phyloP scores from a whole-genome alignment of 2,888 invertebrate species.

The Cacoxenus indagator region DNA sequence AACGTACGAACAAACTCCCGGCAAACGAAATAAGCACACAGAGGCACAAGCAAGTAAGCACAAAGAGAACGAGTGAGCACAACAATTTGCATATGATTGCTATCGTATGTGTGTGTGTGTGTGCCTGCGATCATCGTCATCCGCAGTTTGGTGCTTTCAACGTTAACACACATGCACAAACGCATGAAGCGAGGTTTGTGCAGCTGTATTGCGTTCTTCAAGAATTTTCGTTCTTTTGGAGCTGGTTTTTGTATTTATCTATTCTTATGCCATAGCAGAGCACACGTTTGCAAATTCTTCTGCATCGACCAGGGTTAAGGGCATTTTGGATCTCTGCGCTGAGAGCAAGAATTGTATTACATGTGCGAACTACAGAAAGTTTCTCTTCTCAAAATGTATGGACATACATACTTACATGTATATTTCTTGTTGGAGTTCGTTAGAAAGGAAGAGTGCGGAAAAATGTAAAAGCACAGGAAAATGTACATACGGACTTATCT shows the following conservation, averaged over 20 bases:
- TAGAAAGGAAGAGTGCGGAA: background rate
- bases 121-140: no score
- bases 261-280: constrained; percentile 2
- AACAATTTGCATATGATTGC: no score
- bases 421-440: no score
- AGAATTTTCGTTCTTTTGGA: constrained; percentile 8
- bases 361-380: constrained; percentile 32
- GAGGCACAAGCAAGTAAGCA: no score
- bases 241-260: constrained; percentile 18
- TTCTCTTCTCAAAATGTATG: constrained; percentile 14
- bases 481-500: no score
- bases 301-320: constrained; percentile 46
- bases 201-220: constrained; percentile 33
- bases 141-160: constrained; percentile 22
- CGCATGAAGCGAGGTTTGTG: constrained; percentile 3
- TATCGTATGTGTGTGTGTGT: background rate
- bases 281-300: constrained; percentile 29
- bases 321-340: constrained; percentile 29
- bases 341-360: constrained; percentile 49
- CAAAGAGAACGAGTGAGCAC: background rate
- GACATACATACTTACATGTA: no score
- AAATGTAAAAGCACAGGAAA: background rate
- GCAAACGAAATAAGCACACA: no score
- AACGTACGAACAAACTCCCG: background rate
- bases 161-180: constrained; percentile 30